Percentiles rank a stretch among this genome's conserved stretches.
phyloP scores from a whole-genome alignment of 2,113 vertebrate genomes.

The Pelvicachromis taeniatus region DNA sequence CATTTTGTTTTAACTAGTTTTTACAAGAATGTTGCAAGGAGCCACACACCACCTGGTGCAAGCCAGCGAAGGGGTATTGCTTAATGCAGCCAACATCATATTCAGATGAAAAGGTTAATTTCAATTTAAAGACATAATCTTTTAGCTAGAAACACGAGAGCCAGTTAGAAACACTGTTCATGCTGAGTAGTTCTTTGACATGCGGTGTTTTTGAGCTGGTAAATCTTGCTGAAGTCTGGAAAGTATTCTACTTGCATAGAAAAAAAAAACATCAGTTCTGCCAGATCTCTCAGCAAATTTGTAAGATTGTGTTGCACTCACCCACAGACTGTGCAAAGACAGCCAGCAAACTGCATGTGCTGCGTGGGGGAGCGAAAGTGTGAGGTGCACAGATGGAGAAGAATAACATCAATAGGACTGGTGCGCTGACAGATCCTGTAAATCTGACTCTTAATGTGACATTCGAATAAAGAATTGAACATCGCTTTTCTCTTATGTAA shows the following conservation, averaged over 20 bases:
- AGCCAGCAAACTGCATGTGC: background rate
- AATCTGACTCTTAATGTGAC: background rate
- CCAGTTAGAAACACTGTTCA: background rate
- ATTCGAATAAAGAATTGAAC: background rate
- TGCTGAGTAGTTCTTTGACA: background rate
- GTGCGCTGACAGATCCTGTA: background rate
- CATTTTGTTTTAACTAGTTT: background rate
- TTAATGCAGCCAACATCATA: background rate
- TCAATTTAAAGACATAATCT: background rate
- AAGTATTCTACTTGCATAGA: conserved; percentile 6
- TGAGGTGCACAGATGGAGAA: conserved; percentile 3
- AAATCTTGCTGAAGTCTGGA: conserved; percentile 14
- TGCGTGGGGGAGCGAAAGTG: background rate
- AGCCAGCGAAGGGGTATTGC: background rate
- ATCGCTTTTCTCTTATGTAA: background rate
- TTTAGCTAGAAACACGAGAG: background rate
- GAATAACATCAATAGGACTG: background rate
- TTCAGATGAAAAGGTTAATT: background rate
- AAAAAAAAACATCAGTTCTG: background rate
- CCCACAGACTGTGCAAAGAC: conserved; percentile 12
- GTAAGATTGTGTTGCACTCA: conserved; percentile 26
- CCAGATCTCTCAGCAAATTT: conserved; percentile 24
- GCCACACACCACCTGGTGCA: background rate
- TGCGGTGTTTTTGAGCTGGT: background rate
- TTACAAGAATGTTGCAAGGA: background rate